These are phyloP conservation scores for Microcebus murinus DNA, from an alignment of 2,113 vertebrate genomes.

Conservation along the genomic window DNA sequence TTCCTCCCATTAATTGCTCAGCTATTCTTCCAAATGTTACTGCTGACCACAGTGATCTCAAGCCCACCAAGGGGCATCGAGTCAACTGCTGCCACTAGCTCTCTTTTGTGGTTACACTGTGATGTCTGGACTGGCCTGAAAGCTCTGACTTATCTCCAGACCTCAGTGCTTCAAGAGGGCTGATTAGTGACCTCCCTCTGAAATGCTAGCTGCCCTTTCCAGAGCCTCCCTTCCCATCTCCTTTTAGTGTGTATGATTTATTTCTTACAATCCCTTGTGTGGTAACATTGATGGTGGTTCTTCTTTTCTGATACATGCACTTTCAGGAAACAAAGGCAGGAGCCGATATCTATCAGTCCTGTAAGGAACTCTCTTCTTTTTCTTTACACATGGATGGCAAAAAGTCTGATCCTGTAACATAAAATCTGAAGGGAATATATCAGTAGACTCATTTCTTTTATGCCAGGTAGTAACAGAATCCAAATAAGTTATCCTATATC, in stretches of 20 bases:
- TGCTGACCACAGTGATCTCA: neutral
- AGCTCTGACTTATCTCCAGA: neutral
- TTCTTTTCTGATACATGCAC: neutral
- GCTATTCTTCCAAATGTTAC: neutral
- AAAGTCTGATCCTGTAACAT: neutral
- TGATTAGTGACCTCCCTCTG: neutral
- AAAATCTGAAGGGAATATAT: neutral
- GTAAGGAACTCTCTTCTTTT: neutral
- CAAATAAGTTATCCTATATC: neutral
- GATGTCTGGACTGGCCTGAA: neutral
- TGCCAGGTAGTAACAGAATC: neutral
- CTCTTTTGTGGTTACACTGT: neutral
- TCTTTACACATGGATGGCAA: neutral
- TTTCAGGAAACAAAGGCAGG: neutral
- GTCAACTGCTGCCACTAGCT: rapidly evolving
- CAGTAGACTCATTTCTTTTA: neutral
- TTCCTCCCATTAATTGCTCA: neutral
- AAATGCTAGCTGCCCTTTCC: neutral
- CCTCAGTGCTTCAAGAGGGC: neutral
- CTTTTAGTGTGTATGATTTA: neutral
- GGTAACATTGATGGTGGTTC: neutral
- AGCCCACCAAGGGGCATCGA: neutral
- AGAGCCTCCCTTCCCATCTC: neutral
- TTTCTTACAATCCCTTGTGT: neutral
- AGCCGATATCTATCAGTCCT: neutral